A percentile compares a stretch with the other conserved stretches of the same genome.
These are phyloP conservation scores for Tachyglossus aculeatus DNA, from an alignment of 2,797 vertebrate genomes.

Conservation along the genomic window DNA sequence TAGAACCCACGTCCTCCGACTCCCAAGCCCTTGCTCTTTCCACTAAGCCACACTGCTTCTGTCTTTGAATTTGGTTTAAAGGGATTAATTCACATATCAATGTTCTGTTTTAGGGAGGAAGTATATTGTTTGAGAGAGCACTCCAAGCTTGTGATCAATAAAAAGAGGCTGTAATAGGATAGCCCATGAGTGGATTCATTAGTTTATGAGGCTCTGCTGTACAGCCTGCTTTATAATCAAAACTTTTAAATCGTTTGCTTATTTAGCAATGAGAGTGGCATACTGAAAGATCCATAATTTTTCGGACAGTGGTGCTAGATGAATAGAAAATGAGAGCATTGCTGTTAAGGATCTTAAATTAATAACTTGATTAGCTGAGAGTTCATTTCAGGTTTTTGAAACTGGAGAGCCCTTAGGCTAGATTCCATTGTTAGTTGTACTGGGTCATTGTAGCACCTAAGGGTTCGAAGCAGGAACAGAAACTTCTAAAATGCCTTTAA, in stretches of 20 bases:
- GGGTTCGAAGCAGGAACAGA: background rate
- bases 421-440: background rate
- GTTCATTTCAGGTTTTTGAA: constrained; percentile 3
- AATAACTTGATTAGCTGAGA: background rate
- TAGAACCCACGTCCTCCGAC: too few species aligned
- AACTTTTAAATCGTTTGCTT: background rate
- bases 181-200: background rate
- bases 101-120: background rate
- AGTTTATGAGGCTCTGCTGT: background rate
- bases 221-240: background rate
- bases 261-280: constrained; percentile 22
- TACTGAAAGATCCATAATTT: constrained; percentile 5
- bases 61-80: background rate
- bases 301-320: background rate
- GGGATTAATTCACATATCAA: background rate
- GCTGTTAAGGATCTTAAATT: constrained; percentile 21
- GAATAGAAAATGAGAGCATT: constrained; percentile 26
- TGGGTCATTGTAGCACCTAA: background rate
- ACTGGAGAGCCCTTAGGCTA: background rate
- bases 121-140: background rate
- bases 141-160: background rate
- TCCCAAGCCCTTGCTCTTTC: too few species aligned
- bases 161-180: background rate
- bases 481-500: constrained; percentile 42
- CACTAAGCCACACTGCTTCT: background rate